phyloP scores from a whole-genome alignment of 2,797 vertebrate species.

The Gadopsis bispinosus region DNA sequence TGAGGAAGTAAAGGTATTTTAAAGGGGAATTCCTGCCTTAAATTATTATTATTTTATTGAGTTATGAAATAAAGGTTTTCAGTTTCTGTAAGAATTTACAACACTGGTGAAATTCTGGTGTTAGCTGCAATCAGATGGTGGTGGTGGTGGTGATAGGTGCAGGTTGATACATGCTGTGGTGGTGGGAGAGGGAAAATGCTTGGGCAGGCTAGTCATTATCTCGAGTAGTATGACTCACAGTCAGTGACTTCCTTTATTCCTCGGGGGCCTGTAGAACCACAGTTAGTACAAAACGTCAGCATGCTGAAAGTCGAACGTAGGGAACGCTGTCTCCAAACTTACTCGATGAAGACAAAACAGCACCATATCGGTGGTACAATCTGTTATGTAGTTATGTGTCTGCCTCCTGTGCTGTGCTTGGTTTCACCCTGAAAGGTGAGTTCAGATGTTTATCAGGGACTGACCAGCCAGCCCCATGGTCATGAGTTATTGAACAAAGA shows the following conservation, averaged over 20 bases:
- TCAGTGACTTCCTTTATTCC: constrained; percentile 43
- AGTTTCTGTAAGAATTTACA: not conserved
- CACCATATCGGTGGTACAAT: constrained; percentile 41
- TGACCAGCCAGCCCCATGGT: constrained; percentile 3
- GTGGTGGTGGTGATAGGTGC: not conserved
- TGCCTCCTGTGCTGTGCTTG: constrained; percentile 19
- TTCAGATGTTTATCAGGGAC: constrained; percentile 9
- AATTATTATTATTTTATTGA: not conserved
- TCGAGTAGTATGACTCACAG: constrained; percentile 61
- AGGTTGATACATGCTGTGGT: constrained; percentile 49
- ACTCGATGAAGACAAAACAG: constrained; percentile 42
- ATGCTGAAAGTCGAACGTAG: not conserved
- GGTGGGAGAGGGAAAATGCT: constrained; percentile 43
- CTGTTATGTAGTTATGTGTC: not conserved
- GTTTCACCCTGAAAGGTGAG: constrained; percentile 50
- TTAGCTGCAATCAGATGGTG: constrained; percentile 6
- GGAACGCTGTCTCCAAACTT: not conserved
- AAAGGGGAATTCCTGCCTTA: constrained; percentile 4
- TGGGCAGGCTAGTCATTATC: constrained; percentile 33
- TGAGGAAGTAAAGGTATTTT: constrained; percentile 8
- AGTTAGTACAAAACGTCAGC: constrained; percentile 7
- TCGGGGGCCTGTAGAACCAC: constrained; percentile 7
- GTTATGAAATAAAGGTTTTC: not conserved
- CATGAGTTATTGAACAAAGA: not conserved
- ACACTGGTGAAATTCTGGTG: not conserved